Base-by-base conservation (phyloP, 92 coral and sea anemone species). In the Palythoa caribaeorum region DNA sequence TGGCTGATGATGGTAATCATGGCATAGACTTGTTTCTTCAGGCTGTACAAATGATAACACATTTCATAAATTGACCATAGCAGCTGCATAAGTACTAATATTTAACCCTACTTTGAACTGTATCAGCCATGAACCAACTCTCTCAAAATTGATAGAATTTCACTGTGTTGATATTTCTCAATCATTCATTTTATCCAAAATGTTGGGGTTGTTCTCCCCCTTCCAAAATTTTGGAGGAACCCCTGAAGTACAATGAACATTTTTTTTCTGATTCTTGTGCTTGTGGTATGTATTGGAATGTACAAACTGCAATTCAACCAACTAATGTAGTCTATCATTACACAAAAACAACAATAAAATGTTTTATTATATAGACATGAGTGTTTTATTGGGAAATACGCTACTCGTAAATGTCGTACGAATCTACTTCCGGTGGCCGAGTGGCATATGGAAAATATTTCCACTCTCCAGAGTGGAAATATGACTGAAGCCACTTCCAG, bases 1-100 rank as follows among this genome's bases (percentile, higher is more conserved):
- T 91, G 38, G 51, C 78, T 83, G 92, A 91, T 71, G 92, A 91
- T 83, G 71, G 83, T 44, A 91, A 91, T 91, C 88, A 91, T 91
- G 94, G 94, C 21, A 91, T 91, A 76, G 70, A 91, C 88, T 15
- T 91, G 74, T 91, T 83, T 88, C 83, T 75, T 57, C 84, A 55
- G 70, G 51, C 89, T 84, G 89, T 91, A 52, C 94, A 88, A 44
- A 71, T 88, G 81, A 80, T 87, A 54, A 77, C 84, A 75, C 81
- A 77, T 52, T 85, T 85, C n/a, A 37, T 37, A 38, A 72, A 39
- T 72, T 72, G 52, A 72, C 73, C 38, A 68, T 68, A 19, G 73
- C 38, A 68, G 15, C 38, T 68, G 38, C 40, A 21, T 66, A 59
- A 15, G 66, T 59, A 59, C 66, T 59, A 59, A 59, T 59, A 59